phyloP scores from a whole-genome alignment of 2,113 vertebrate genomes.

The Ceuthmochares aereus region DNA sequence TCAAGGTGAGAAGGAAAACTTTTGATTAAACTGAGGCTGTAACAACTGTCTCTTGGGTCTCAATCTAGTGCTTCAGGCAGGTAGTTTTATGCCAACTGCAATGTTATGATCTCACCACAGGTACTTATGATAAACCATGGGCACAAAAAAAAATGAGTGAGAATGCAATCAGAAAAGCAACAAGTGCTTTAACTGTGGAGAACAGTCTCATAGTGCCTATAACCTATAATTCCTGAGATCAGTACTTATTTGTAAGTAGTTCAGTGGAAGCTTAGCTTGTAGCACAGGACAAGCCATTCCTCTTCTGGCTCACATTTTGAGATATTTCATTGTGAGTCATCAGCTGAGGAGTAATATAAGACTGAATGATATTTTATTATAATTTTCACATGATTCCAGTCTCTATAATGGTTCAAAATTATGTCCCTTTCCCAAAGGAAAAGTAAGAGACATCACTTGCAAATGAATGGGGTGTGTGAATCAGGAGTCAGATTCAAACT shows the following conservation, averaged over 20 bases:
- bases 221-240: background rate
- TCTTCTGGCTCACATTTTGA: background rate
- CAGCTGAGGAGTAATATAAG: background rate
- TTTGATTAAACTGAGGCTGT: background rate
- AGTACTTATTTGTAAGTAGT: background rate
- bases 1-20: background rate
- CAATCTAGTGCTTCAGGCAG: background rate
- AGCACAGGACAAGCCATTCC: background rate
- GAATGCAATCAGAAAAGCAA: background rate
- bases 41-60: background rate
- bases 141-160: background rate
- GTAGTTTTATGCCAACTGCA: background rate
- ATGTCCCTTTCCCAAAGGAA: background rate
- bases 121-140: background rate
- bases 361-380: background rate
- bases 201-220: background rate
- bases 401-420: background rate
- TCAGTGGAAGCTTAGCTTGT: background rate
- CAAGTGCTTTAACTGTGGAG: background rate
- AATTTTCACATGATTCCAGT: background rate
- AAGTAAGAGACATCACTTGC: background rate
- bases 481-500: background rate
- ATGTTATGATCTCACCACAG: background rate
- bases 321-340: constrained; percentile 25
- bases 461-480: background rate